A percentile compares a stretch with the other conserved stretches of the same genome.
Evolutionary conservation across 2,797 vertebrate genomes (phyloP).

Genomic region (Cyclopterus lumpus): DNA sequence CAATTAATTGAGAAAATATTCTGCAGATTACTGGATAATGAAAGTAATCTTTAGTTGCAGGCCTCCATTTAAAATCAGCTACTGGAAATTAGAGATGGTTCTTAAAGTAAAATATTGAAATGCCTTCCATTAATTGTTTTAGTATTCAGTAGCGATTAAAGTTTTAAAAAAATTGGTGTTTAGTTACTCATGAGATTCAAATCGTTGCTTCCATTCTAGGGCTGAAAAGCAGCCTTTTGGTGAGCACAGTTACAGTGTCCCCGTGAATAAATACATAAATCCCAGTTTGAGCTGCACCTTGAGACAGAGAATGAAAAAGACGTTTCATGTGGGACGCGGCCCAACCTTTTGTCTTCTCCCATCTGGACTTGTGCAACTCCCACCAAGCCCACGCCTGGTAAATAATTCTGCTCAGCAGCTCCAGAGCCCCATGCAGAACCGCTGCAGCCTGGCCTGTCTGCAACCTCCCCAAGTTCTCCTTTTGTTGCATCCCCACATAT

Average conservation of each 20-base stretch:
- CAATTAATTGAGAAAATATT: background rate
- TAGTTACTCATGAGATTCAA: background rate
- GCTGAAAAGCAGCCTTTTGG: background rate
- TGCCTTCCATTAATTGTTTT: background rate
- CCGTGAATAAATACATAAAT: background rate
- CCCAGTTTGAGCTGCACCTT: constrained; percentile 26
- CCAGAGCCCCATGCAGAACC: constrained; percentile 11
- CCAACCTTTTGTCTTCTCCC: constrained; percentile 41
- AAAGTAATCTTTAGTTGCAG: background rate
- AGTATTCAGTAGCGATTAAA: background rate
- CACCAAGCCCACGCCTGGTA: constrained; percentile 23
- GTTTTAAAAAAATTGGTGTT: background rate
- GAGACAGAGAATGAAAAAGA: constrained; percentile 41
- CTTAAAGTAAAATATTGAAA: background rate
- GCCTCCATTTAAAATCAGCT: background rate
- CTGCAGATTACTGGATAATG: background rate
- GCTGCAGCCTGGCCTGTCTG: constrained; percentile 38
- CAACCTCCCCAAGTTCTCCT: constrained; percentile 49
- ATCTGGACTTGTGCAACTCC: constrained; percentile 40
- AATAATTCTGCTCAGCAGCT: constrained; percentile 44
- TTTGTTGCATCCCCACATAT: constrained; percentile 10
- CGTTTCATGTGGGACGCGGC: constrained; percentile 37
- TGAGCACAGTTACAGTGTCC: background rate
- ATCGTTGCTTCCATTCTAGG: background rate
- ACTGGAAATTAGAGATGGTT: background rate